Evolutionary conservation across 2,888 invertebrate species (phyloP), one percentile per base, ranked within the genome.

Genomic region (Blera fallax): DNA sequence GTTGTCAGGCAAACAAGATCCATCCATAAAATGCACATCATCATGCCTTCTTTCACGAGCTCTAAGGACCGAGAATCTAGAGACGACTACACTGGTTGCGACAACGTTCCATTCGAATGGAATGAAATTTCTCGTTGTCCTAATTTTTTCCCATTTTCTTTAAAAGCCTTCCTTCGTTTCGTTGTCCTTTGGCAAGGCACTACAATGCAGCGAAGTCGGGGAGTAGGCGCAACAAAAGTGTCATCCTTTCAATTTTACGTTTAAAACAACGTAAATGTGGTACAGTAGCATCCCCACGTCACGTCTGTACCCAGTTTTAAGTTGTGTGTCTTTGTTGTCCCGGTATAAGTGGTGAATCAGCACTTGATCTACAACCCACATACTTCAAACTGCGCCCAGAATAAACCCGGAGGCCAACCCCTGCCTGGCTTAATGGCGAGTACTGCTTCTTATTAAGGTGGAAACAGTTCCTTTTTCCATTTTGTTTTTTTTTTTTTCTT

Each of bases 281-380:
- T 54, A 37, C 74, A 58, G 64, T 74, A 21, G 43, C 29, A 56
- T 80, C 34, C 74, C 70, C 60, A 27, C 29, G 48, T 69, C 43
- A 69, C 64, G 43, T 60, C 11, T 54, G 24, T 27, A 18, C 50
- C 43, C 4, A 37, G 16, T 29, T 83, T 50, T 18, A 70, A 65
- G 69, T 40, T 73, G 48, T 69, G 45, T 50, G 56, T n/a, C 27
- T 79, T 70, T 79, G 79, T 74, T 80, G 60, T 56, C 43, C 54
- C 50, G 11, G 29, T 56, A 21, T 64, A 74, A 80, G 74, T 84
- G 84, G 64, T 58, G 84, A 84, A 80, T 76, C 84, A 74, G 79
- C 69, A 80, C 79, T 79, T 84, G 84, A 84, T 84, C 80, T 65
- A 74, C 80, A 84, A 76, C 80, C 80, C 84, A 80, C 84, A 76